Evolutionary conservation across 2,797 vertebrate species (phyloP).

Genomic region (Anguilla marmorata): DNA sequence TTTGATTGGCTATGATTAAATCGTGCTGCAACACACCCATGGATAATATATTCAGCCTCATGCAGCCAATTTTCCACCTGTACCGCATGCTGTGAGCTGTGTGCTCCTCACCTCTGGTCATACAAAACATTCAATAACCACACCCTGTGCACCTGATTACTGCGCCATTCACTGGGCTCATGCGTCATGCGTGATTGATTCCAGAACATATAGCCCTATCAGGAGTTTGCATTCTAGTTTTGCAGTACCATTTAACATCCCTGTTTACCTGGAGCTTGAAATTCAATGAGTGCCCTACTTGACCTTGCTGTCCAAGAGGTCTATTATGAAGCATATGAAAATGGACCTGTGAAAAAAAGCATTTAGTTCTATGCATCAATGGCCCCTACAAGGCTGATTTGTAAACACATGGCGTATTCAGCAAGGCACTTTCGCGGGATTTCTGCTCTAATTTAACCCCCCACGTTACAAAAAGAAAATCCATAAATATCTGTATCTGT

Average conservation of each 20-base stretch:
- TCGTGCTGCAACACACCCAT: too few relatives aligned
- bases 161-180: too few relatives aligned
- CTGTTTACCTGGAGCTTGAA: neutral
- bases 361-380: neutral
- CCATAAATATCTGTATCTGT: conserved; percentile 25
- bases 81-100: too few relatives aligned
- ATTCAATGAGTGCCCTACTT: neutral
- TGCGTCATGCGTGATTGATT: too few relatives aligned
- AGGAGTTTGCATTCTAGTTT: neutral
- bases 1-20: too few relatives aligned
- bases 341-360: neutral
- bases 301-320: neutral
- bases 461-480: conserved; percentile 33
- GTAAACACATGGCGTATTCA: neutral
- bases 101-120: too few relatives aligned
- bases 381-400: neutral
- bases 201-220: neutral
- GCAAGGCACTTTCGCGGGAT: neutral
- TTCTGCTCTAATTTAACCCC: conserved; percentile 5
- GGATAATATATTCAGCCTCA: too few relatives aligned
- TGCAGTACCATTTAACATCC: neutral
- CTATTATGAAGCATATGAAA: neutral
- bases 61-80: too few relatives aligned
- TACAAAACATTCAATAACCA: too few relatives aligned
- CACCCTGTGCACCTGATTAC: too few relatives aligned